Percentiles rank a stretch among this genome's conserved stretches.
Conservation (phyloP, 2,797 vertebrate species). For the Eulemur albifrons region DNA sequence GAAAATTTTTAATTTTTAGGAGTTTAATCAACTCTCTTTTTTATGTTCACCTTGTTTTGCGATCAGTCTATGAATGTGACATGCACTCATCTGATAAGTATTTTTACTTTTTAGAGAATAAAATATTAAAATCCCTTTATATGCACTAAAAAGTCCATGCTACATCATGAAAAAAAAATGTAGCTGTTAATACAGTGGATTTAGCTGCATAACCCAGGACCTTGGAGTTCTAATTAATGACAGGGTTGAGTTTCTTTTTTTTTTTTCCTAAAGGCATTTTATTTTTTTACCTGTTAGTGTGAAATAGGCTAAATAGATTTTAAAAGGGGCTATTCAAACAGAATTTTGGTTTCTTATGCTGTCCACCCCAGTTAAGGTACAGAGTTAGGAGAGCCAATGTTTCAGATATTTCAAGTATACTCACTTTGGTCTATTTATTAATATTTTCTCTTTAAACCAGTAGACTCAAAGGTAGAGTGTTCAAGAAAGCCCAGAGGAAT, state of each 20-base stretch:
- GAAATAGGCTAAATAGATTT: neutral
- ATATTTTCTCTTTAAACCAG: neutral
- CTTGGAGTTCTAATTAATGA: neutral
- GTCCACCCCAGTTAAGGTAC: neutral
- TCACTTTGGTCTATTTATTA: neutral
- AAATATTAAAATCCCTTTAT: conserved; percentile 51
- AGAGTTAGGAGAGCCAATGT: neutral
- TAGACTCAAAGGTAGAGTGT: neutral
- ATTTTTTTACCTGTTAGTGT: neutral
- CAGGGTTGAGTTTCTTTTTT: neutral
- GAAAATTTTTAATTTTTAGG: neutral
- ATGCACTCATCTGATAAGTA: neutral
- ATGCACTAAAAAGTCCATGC: neutral
- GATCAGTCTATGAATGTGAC: neutral
- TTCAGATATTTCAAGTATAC: conserved; percentile 1
- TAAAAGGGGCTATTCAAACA: neutral
- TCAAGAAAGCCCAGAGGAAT: neutral
- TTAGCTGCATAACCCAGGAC: neutral
- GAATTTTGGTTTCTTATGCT: neutral
- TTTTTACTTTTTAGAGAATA: conserved; percentile 26
- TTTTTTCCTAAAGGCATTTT: neutral
- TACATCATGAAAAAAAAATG: neutral
- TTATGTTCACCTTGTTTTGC: neutral
- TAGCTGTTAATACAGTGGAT: neutral
- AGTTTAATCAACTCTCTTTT: neutral